Conservation (phyloP, 2,888 invertebrate genomes). For the Hydroisotoma schaefferi region DNA sequence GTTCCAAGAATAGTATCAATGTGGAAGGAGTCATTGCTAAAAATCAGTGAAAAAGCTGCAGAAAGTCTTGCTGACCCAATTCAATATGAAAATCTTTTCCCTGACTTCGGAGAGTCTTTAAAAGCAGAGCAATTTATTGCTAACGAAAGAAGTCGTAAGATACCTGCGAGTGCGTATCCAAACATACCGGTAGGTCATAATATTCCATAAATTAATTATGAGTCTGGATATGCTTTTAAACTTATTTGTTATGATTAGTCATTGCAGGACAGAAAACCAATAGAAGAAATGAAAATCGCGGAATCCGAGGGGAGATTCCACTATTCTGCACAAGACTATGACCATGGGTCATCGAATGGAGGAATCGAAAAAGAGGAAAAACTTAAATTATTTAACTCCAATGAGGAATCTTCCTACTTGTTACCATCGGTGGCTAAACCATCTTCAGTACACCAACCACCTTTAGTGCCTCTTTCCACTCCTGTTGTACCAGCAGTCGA, state of each 20-base stretch:
- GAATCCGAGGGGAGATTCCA: slow-evolving; percentile 58
- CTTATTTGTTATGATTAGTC: slow-evolving; percentile 52
- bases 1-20: slow-evolving; percentile 78
- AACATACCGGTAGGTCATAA: slow-evolving; percentile 52
- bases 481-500: slow-evolving; percentile 21
- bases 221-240: background rate
- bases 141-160: slow-evolving; percentile 53
- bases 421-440: slow-evolving; percentile 22
- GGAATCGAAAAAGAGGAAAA: slow-evolving; percentile 32
- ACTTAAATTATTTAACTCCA: slow-evolving; percentile 21
- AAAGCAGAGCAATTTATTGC: slow-evolving; percentile 67
- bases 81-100: slow-evolving; percentile 95
- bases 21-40: slow-evolving; percentile 79
- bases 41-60: slow-evolving; percentile 82
- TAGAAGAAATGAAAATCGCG: slow-evolving; percentile 67
- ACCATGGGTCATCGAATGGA: slow-evolving; percentile 8
- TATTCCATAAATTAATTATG: background rate
- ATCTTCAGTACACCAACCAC: slow-evolving; percentile 24
- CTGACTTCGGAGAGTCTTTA: slow-evolving; percentile 69
- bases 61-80: slow-evolving; percentile 93
- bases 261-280: slow-evolving; percentile 65
- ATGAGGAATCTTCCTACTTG: slow-evolving; percentile 2
- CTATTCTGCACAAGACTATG: slow-evolving; percentile 49
- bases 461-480: slow-evolving; percentile 14
- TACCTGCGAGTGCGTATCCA: slow-evolving; percentile 62